These are phyloP conservation scores for Brachypalpus laphriformis DNA, from an alignment of 2,888 invertebrate genomes.

Conservation along the genomic window DNA sequence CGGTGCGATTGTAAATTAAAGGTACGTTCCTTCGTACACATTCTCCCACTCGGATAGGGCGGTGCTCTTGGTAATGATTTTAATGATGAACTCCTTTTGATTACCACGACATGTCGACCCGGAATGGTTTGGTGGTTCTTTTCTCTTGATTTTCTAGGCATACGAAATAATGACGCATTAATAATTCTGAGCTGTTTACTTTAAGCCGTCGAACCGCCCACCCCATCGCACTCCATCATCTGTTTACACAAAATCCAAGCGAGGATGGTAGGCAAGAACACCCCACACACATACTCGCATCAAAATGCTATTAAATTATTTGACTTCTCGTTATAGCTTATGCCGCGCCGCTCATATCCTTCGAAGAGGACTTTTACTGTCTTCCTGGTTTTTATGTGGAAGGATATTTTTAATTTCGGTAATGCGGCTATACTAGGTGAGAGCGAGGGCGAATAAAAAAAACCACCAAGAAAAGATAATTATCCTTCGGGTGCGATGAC, in stretches of 20 bases:
- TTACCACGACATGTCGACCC: background rate
- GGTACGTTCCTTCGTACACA: background rate
- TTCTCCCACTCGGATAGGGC: background rate
- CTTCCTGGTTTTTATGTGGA: constrained; percentile 36
- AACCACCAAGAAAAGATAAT: constrained; percentile 55
- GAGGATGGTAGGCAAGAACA: background rate
- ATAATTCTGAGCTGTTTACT: constrained; percentile 34
- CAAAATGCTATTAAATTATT: constrained; percentile 58
- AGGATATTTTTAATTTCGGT: constrained; percentile 69
- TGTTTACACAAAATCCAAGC: constrained; percentile 22
- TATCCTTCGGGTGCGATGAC: constrained; percentile 67
- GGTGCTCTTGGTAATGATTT: constrained; percentile 13
- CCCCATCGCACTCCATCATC: background rate
- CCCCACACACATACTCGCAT: constrained; percentile 21
- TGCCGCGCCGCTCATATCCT: background rate
- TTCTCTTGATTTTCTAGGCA: constrained; percentile 1
- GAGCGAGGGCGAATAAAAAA: background rate
- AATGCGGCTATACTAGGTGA: constrained; percentile 41
- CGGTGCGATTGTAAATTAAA: background rate
- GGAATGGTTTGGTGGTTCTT: background rate
- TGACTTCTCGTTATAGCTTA: constrained; percentile 49
- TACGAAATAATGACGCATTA: constrained; percentile 32
- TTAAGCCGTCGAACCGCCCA: background rate
- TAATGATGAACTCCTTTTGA: constrained; percentile 15
- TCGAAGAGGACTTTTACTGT: constrained; percentile 33